Conservation (phyloP, 2,888 invertebrate genomes). For the Bugulina stolonifera region DNA sequence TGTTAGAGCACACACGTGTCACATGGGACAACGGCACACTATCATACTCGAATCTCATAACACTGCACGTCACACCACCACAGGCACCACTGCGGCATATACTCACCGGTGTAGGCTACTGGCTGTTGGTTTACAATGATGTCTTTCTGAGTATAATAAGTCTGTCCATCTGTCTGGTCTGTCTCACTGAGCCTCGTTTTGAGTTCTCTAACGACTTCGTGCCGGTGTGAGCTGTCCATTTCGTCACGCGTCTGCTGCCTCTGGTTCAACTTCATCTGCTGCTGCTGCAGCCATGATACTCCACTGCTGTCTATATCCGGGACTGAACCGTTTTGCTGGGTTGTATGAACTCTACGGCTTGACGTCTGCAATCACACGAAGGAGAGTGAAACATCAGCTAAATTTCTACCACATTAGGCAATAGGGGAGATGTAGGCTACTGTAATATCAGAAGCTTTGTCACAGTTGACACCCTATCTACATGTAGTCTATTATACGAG, state of each 20-base stretch:
- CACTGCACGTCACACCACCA: too few relatives aligned
- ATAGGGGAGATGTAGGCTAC: too few relatives aligned
- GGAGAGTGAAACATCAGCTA: too few relatives aligned
- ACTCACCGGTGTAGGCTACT: slow-evolving; percentile 26
- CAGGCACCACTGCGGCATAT: too few relatives aligned
- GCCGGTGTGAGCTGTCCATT: neutral
- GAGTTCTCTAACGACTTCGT: neutral
- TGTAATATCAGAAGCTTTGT: too few relatives aligned
- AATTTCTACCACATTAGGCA: too few relatives aligned
- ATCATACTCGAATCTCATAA: too few relatives aligned
- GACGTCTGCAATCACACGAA: slow-evolving; percentile 12
- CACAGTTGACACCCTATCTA: too few relatives aligned
- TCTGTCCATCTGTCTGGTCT: neutral
- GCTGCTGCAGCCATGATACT: slow-evolving; percentile 47
- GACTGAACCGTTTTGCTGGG: slow-evolving; percentile 24
- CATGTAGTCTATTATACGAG: too few relatives aligned
- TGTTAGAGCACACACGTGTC: too few relatives aligned
- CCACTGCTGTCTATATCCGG: slow-evolving; percentile 27
- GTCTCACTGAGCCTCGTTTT: neutral
- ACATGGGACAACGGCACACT: too few relatives aligned
- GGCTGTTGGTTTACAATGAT: slow-evolving; percentile 25
- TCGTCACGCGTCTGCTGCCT: slow-evolving; percentile 13
- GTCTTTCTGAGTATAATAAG: slow-evolving; percentile 22
- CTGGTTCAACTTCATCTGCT: slow-evolving; percentile 43
- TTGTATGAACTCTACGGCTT: slow-evolving; percentile 11